phyloP scores from a whole-genome alignment of 2,113 vertebrate species.

The Phrynosoma platyrhinos region DNA sequence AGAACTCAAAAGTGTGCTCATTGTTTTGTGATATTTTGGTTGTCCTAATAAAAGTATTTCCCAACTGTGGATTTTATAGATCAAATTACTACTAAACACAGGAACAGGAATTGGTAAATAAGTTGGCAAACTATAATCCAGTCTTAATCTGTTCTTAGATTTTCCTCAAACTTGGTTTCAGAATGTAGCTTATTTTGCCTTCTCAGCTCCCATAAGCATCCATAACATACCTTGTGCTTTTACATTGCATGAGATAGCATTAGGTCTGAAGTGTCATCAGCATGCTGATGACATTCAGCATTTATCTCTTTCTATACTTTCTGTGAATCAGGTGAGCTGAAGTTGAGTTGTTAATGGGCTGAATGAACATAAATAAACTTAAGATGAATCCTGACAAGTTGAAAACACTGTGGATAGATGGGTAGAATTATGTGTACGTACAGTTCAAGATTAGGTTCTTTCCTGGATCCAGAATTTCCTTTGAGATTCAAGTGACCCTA shows the following conservation, averaged over 20 bases:
- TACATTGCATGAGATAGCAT: no score
- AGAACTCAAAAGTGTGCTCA: no score
- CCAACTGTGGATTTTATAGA: not conserved
- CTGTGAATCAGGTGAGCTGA: not conserved
- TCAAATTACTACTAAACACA: not conserved
- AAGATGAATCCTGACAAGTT: no score
- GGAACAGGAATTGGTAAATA: not conserved
- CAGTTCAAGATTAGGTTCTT: no score
- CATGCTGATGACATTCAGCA: no score
- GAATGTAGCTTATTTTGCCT: no score
- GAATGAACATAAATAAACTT: not conserved
- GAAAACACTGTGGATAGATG: no score
- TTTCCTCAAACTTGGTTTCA: not conserved
- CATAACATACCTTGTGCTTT: not conserved
- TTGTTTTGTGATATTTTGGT: no score
- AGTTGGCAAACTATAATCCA: not conserved
- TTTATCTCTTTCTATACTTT: not conserved
- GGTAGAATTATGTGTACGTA: no score
- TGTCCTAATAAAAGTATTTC: not conserved
- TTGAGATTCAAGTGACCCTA: no score
- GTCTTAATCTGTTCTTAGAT: not conserved
- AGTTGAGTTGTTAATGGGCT: not conserved
- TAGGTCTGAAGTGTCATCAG: not conserved
- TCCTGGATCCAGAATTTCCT: no score
- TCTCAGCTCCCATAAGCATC: not conserved